Evolutionary conservation across 2,113 vertebrate species (phyloP).

Genomic region (Ictalurus furcatus): DNA sequence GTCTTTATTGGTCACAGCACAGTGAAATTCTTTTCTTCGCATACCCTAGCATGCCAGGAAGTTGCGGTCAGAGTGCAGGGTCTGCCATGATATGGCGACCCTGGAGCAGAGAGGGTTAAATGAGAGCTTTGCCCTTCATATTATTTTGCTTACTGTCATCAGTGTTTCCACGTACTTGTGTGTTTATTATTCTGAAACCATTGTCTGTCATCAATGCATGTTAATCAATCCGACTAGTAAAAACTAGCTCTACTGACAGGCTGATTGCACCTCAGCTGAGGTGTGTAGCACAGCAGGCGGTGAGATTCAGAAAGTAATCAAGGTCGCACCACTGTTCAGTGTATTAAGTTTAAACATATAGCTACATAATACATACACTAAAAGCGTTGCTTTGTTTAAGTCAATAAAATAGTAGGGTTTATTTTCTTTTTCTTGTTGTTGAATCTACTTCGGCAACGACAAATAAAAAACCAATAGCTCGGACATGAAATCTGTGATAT

Average conservation of each 20-base stretch:
- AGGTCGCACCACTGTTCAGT: background rate
- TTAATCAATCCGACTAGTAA: background rate
- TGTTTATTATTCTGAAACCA: background rate
- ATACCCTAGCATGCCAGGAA: too few relatives aligned
- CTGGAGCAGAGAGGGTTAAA: too few relatives aligned
- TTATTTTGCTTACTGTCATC: background rate
- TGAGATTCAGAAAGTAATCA: background rate
- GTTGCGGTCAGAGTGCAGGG: too few relatives aligned
- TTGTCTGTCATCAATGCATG: background rate
- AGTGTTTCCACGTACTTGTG: background rate
- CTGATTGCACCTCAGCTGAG: background rate
- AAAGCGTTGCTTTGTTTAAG: background rate
- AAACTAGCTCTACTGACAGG: background rate
- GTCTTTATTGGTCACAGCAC: too few relatives aligned
- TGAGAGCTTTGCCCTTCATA: background rate
- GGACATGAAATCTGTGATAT: background rate
- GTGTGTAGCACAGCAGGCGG: background rate
- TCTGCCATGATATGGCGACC: too few relatives aligned
- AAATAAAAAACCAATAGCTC: background rate
- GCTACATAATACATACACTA: background rate
- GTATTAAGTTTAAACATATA: background rate
- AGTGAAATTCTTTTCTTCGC: too few relatives aligned
- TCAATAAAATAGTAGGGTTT: background rate
- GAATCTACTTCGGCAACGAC: background rate
- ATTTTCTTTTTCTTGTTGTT: background rate